Evolutionary conservation across 2,888 invertebrate species (phyloP).

Genomic region (Eupithecia subfuscata): DNA sequence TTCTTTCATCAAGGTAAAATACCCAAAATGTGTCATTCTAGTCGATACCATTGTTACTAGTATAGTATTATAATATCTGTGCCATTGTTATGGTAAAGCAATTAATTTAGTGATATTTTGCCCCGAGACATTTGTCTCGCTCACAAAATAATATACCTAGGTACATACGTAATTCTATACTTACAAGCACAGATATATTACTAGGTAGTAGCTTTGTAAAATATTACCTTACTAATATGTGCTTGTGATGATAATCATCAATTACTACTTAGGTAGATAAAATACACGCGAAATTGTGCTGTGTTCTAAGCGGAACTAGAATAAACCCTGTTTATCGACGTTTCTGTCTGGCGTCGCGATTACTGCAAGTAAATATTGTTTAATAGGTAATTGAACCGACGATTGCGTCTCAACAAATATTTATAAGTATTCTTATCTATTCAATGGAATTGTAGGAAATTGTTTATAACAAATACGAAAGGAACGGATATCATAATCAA

Average conservation of each 20-base stretch:
- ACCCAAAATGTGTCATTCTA: no score
- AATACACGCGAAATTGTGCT: not conserved
- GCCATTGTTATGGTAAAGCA: no score
- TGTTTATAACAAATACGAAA: constrained; percentile 1
- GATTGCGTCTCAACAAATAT: constrained; percentile 36
- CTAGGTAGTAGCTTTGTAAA: not conserved
- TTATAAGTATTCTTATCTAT: constrained; percentile 36
- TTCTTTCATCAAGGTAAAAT: no score
- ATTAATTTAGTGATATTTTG: no score
- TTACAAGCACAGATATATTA: no score
- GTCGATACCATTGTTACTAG: no score
- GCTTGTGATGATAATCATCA: not conserved
- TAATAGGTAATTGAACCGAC: constrained; percentile 43
- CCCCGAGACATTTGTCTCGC: no score
- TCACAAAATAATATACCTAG: no score
- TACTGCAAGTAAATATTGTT: constrained; percentile 41
- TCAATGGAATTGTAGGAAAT: constrained; percentile 45
- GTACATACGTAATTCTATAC: no score
- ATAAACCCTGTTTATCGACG: constrained; percentile 10
- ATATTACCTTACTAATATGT: not conserved
- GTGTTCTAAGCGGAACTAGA: constrained; percentile 6
- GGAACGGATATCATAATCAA: not conserved
- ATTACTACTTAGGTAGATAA: not conserved
- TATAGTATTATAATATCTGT: no score
- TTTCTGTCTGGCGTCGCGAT: constrained; percentile 20